Percentiles rank a stretch among this genome's conserved stretches.
These are phyloP conservation scores for Tortricodes alternella DNA, from an alignment of 2,888 invertebrate species.

Conservation along the genomic window DNA sequence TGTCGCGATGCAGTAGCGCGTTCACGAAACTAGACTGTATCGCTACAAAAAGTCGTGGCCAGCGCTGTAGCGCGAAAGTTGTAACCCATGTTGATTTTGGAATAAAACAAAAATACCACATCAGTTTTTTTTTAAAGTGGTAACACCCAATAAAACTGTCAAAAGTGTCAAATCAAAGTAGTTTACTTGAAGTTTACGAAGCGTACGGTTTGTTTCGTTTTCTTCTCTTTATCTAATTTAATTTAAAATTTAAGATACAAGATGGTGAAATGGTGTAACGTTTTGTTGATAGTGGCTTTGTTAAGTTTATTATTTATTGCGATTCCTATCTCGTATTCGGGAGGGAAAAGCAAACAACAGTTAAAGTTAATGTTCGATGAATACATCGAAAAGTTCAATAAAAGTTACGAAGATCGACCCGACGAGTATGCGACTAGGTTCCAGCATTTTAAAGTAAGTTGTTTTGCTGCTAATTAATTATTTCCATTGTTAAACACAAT, in stretches of 20 bases:
- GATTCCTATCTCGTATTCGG: constrained; percentile 56
- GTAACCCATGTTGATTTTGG: too few species aligned
- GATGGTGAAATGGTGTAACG: constrained; percentile 75
- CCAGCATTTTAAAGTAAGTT: constrained; percentile 80
- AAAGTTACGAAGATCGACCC: constrained; percentile 73
- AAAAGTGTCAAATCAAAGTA: constrained; percentile 3
- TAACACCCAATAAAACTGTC: constrained; percentile 6
- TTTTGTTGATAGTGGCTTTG: constrained; percentile 58
- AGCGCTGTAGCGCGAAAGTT: not conserved
- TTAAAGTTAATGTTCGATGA: constrained; percentile 69
- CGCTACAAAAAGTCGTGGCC: too few species aligned
- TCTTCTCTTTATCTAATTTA: constrained; percentile 17
- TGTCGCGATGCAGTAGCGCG: too few species aligned
- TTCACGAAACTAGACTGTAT: too few species aligned
- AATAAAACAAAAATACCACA: too few species aligned
- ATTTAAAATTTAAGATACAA: constrained; percentile 9
- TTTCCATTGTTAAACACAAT: not conserved
- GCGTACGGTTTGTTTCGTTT: not conserved
- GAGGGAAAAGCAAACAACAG: constrained; percentile 46
- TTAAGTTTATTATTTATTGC: constrained; percentile 65
- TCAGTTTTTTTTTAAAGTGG: not conserved
- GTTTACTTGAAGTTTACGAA: not conserved
- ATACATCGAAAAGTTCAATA: constrained; percentile 80
- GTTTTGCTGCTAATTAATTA: constrained; percentile 12
- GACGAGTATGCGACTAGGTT: constrained; percentile 77